Percentiles rank a stretch among this genome's conserved stretches.
Evolutionary conservation across 2,888 invertebrate genomes (phyloP).

Genomic region (Phalera bucephala): DNA sequence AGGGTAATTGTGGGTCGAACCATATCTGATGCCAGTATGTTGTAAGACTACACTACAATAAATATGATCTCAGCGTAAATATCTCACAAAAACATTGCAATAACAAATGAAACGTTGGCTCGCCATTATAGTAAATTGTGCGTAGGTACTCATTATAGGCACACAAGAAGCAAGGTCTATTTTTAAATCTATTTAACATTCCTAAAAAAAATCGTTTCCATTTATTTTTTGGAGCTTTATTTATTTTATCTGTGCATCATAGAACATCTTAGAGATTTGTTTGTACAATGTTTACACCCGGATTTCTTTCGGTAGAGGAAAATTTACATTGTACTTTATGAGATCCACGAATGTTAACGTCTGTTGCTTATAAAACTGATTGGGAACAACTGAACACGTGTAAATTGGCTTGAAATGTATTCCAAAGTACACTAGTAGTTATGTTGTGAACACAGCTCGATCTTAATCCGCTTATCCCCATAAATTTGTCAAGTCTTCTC

Average conservation of each 20-base stretch:
- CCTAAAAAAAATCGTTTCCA: constrained; percentile 10
- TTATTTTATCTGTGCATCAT: constrained; percentile 22
- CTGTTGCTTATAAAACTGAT: not conserved
- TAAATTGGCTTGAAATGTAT: not conserved
- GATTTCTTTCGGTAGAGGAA: constrained; percentile 5
- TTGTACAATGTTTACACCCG: constrained; percentile 13
- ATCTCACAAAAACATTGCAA: too few relatives aligned
- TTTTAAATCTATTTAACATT: constrained; percentile 15
- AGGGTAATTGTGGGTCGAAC: too few relatives aligned
- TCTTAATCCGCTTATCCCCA: too few relatives aligned
- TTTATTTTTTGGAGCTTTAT: constrained; percentile 22
- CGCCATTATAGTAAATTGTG: too few relatives aligned
- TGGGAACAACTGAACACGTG: not conserved
- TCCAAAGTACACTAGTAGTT: not conserved
- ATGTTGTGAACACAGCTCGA: too few relatives aligned
- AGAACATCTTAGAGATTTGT: constrained; percentile 17
- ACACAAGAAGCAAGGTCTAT: constrained; percentile 8
- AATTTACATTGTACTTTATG: constrained; percentile 3
- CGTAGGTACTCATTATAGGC: not conserved
- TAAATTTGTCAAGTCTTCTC: too few relatives aligned
- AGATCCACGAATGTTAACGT: constrained; percentile 1
- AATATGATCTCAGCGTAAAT: too few relatives aligned
- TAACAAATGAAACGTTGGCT: too few relatives aligned
- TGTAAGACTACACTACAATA: too few relatives aligned
- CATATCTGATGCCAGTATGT: too few relatives aligned